These are phyloP conservation scores for Maconellicoccus hirsutus DNA, from an alignment of 1,140 invertebrate species.

Conservation along the genomic window DNA sequence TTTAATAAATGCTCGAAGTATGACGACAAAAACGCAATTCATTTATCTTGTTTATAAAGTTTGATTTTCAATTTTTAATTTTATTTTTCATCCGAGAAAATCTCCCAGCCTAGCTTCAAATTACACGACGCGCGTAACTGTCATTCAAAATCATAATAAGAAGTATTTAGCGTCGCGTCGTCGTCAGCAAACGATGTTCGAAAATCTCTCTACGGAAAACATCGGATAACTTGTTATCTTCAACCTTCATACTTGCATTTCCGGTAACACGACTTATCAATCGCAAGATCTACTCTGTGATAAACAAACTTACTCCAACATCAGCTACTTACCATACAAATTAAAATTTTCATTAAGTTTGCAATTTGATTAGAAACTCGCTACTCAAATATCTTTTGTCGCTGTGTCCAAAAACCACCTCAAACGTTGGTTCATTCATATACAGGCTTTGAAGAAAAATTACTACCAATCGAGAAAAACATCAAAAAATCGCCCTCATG, in stretches of 20 bases:
- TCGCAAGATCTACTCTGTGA: neutral
- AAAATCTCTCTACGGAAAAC: neutral
- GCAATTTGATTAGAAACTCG: neutral
- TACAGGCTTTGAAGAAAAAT: no score
- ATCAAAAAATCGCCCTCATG: no score
- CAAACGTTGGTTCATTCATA: neutral
- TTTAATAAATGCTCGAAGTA: neutral
- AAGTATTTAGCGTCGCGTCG: neutral
- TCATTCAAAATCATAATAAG: neutral
- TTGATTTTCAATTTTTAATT: neutral
- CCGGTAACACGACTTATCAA: neutral
- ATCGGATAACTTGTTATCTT: neutral
- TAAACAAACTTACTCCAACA: neutral
- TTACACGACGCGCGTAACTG: neutral
- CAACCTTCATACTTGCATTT: neutral
- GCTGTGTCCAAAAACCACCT: neutral
- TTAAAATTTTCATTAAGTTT: neutral
- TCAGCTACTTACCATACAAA: conserved; percentile 4
- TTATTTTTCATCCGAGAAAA: neutral
- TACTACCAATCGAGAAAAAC: no score
- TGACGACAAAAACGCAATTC: neutral
- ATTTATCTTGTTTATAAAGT: neutral
- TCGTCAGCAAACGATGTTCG: neutral
- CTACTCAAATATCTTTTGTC: neutral
- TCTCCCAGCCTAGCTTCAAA: neutral